Percentiles rank a stretch among this genome's conserved stretches.
Evolutionary conservation across 2,113 vertebrate genomes (phyloP).

Genomic region (Leptobrachium leishanense): DNA sequence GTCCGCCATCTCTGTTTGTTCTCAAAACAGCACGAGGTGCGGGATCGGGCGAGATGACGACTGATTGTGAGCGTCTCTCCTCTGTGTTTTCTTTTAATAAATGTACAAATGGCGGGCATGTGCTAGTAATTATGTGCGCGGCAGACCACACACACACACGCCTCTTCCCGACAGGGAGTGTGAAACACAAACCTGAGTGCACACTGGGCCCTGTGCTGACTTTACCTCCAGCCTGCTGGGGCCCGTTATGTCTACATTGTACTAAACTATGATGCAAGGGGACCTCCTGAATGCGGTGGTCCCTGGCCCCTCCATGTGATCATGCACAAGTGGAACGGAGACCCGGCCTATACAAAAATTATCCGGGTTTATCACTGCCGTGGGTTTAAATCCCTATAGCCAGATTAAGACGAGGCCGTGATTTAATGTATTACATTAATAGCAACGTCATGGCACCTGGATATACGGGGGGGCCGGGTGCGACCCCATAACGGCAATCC

Average conservation of each 20-base stretch:
- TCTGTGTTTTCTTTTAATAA: slow-evolving; percentile 24
- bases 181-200: not conserved
- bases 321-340: too few relatives aligned
- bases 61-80: not conserved
- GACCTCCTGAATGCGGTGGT: too few relatives aligned
- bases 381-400: too few relatives aligned
- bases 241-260: not conserved
- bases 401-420: too few relatives aligned
- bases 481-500: too few relatives aligned
- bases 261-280: too few relatives aligned
- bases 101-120: slow-evolving; percentile 7
- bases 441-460: too few relatives aligned
- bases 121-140: slow-evolving; percentile 21
- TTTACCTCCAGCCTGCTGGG: not conserved
- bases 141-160: slow-evolving; percentile 7
- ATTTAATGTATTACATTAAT: too few relatives aligned
- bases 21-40: not conserved
- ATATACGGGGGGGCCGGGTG: too few relatives aligned
- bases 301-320: too few relatives aligned
- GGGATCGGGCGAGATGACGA: not conserved
- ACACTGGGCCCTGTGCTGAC: not conserved
- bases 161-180: not conserved
- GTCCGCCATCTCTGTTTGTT: slow-evolving; percentile 4
- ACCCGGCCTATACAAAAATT: too few relatives aligned
- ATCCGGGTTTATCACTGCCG: too few relatives aligned